A percentile compares a stretch with the other conserved stretches of the same genome.
These are phyloP conservation scores for Sarcophaga rosellei DNA, from an alignment of 2,888 invertebrate species.

Conservation along the genomic window DNA sequence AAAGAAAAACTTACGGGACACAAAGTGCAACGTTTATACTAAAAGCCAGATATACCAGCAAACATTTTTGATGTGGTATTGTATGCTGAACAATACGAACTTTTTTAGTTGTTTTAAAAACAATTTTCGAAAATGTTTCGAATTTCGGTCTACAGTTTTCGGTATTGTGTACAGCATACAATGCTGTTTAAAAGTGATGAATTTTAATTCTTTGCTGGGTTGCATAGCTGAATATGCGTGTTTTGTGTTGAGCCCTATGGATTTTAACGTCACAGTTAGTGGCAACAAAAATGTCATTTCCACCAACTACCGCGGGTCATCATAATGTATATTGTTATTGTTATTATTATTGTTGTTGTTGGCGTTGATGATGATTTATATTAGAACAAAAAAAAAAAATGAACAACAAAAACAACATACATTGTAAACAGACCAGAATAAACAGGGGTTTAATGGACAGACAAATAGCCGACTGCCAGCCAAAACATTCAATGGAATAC, in stretches of 20 bases:
- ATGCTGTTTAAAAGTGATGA: too few species aligned
- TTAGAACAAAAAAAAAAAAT: background rate
- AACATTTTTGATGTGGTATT: too few species aligned
- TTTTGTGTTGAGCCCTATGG: background rate
- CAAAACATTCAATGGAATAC: background rate
- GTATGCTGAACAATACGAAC: too few species aligned
- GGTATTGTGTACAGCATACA: too few species aligned
- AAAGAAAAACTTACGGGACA: background rate
- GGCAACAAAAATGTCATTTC: conserved; percentile 15
- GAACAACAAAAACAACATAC: background rate
- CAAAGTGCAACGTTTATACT: background rate
- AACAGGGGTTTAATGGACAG: conserved; percentile 12
- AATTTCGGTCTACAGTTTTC: too few species aligned
- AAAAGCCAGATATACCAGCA: too few species aligned
- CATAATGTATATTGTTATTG: conserved; percentile 11
- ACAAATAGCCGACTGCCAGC: background rate
- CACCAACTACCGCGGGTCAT: conserved; percentile 25
- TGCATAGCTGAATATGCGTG: background rate
- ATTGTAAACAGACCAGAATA: conserved; percentile 32
- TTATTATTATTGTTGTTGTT: background rate
- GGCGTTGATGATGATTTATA: conserved; percentile 3
- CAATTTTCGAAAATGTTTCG: too few species aligned
- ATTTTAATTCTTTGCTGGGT: background rate
- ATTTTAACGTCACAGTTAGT: conserved; percentile 19
- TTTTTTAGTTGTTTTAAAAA: too few species aligned